Evolutionary conservation across 2,888 invertebrate genomes (phyloP).

Genomic region (Melikaiella ostensackeni): DNA sequence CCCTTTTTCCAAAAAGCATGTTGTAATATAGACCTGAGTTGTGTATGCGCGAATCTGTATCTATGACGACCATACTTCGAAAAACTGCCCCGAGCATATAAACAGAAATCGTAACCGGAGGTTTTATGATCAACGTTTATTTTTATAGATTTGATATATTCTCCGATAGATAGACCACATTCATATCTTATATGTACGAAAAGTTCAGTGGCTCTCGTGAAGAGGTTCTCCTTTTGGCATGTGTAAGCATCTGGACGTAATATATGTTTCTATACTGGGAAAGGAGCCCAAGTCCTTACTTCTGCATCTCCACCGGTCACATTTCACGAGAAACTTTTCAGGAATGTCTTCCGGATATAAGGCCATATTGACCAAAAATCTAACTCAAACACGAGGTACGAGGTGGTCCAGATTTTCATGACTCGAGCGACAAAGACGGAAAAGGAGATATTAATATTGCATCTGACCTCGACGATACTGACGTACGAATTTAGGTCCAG

Average conservation of each 20-base stretch:
- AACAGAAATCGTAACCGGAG: constrained; percentile 52
- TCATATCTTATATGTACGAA: constrained; percentile 14
- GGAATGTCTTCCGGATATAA: constrained; percentile 10
- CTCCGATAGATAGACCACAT: constrained; percentile 42
- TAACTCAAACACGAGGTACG: constrained; percentile 46
- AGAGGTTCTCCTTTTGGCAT: constrained; percentile 4
- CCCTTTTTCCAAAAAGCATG: constrained; percentile 6
- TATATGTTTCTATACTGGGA: neutral
- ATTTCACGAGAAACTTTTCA: constrained; percentile 12
- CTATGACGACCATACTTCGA: constrained; percentile 21
- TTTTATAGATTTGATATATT: constrained; percentile 57
- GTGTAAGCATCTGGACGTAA: constrained; percentile 4
- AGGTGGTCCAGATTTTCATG: constrained; percentile 43
- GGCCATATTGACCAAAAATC: constrained; percentile 41
- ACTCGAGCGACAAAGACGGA: neutral
- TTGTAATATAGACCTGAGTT: constrained; percentile 27
- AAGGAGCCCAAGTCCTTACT: neutral
- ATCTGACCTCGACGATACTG: constrained; percentile 32
- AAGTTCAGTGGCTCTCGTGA: constrained; percentile 19
- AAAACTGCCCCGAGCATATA: constrained; percentile 48
- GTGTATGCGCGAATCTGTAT: constrained; percentile 17
- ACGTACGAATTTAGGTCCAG: neutral
- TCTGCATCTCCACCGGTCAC: neutral
- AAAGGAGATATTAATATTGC: constrained; percentile 48
- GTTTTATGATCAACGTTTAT: constrained; percentile 57